Base-by-base conservation (phyloP, 2,888 invertebrate species). In the Syritta pipiens region DNA sequence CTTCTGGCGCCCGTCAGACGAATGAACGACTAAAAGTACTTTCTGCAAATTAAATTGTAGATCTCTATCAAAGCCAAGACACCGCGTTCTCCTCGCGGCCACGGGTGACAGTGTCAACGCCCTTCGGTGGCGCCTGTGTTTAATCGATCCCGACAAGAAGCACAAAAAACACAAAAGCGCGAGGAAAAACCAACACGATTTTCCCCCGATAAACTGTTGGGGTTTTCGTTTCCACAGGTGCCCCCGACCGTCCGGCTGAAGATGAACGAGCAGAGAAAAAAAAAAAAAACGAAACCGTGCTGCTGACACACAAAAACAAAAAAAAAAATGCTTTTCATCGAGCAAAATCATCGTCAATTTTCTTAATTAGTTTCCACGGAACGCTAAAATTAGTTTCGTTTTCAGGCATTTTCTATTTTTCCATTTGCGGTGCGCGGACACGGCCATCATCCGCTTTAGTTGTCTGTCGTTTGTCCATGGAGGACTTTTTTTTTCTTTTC, bases 341-440 rank as follows among this genome's bases (percentile, higher is more conserved):
- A 17, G 35, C 30, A 44, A 62, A 69, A 69, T 59, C 65, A 20
- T 60, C 32, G 60, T 63, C 49, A 63, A 57, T 72, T 79, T 79
- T 51, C 60, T 74, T 79, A 79, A 79, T 79, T 67, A 60, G 74
- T 79, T 67, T 60, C 60, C 35, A 12, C 10, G 49, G 57, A 79
- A 60, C 48, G 40, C 57, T 57, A 35, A 74, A 79, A 62, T 79
- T 74, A 74, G 74, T 79, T 74, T 74, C 62, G 40, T 74, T 79
- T 79, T 79, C 53, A 53, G n/a, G 42, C 46, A 49, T 46, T 51
- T 48, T 51, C 19, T 49, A 10, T 19, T 10, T 9, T 10, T 14
- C 26, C 14, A 7, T 12, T 6, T 24, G 9, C 14, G 28, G n/a
- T 28, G 28, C 2, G n/a, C 28, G 2, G 28, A 2, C 7, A n/a